These are phyloP conservation scores for Brachionus koreanus DNA, from an alignment of 1,140 invertebrate species.

Conservation along the genomic window DNA sequence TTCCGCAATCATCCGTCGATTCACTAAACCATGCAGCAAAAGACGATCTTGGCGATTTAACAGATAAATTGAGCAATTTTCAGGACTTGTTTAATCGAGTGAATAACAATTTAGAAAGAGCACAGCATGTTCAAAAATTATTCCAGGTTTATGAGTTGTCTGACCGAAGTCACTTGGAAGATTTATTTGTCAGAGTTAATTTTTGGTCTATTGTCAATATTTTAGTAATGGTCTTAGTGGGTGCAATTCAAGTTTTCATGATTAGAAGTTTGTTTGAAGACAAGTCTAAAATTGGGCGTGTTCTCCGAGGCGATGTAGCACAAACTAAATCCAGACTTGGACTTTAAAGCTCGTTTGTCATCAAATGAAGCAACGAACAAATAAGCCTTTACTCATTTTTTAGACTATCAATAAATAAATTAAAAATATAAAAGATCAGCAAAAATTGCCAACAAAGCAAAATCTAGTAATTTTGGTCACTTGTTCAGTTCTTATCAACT, in stretches of 20 bases:
- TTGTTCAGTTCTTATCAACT: neutral
- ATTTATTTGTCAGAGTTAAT: slow-evolving; percentile 70
- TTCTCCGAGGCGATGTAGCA: neutral
- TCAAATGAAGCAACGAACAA: neutral
- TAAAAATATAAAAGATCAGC: neutral
- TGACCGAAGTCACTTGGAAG: slow-evolving; percentile 73
- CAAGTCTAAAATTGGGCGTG: slow-evolving; percentile 55
- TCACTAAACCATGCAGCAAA: slow-evolving; percentile 45
- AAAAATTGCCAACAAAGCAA: neutral
- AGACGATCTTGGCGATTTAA: slow-evolving; percentile 47
- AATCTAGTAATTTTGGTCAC: neutral
- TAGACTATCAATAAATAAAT: neutral
- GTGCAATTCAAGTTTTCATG: slow-evolving; percentile 66
- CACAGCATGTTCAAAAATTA: slow-evolving; percentile 69
- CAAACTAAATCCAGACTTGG: neutral
- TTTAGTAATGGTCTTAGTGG: slow-evolving; percentile 68
- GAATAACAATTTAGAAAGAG: slow-evolving; percentile 64
- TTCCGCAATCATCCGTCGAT: slow-evolving; percentile 51
- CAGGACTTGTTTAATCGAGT: slow-evolving; percentile 64
- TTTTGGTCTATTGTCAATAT: slow-evolving; percentile 70
- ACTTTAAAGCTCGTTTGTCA: neutral
- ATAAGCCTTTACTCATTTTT: neutral
- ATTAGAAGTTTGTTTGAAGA: slow-evolving; percentile 69
- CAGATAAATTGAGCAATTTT: slow-evolving; percentile 46
- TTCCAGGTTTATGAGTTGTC: slow-evolving; percentile 70